Percentiles rank a stretch among this genome's conserved stretches.
Conservation (phyloP, 2,888 invertebrate genomes). For the Hipparchia sbordonii region DNA sequence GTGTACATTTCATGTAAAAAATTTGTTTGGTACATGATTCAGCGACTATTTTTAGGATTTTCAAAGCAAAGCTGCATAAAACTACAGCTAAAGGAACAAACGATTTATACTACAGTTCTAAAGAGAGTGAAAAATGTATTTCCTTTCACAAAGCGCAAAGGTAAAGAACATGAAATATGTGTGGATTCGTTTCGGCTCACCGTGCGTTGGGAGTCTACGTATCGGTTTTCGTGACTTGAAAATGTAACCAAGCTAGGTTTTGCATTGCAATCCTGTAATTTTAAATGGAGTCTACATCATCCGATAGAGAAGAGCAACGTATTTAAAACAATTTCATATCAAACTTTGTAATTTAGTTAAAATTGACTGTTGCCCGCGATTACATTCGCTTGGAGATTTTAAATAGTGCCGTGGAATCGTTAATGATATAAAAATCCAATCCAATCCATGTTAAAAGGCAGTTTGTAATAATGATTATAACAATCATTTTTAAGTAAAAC, state of each 20-base stretch:
- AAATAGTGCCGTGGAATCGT: too few relatives aligned
- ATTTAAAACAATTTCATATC: neutral
- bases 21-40: neutral
- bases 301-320: neutral
- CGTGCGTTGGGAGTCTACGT: slow-evolving; percentile 66
- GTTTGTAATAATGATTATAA: too few relatives aligned
- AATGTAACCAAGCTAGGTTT: slow-evolving; percentile 59
- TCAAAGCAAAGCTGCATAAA: slow-evolving; percentile 11
- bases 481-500: too few relatives aligned
- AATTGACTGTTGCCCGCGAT: too few relatives aligned
- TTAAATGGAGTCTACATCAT: slow-evolving; percentile 4
- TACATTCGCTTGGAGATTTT: too few relatives aligned
- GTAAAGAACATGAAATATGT: slow-evolving; percentile 79
- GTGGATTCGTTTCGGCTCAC: slow-evolving; percentile 75
- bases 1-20: too few relatives aligned
- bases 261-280: slow-evolving; percentile 1
- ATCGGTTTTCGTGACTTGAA: slow-evolving; percentile 74
- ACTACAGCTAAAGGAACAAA: slow-evolving; percentile 47
- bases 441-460: too few relatives aligned
- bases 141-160: slow-evolving; percentile 81
- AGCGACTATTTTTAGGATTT: neutral
- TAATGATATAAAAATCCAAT: too few relatives aligned
- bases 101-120: slow-evolving; percentile 55
- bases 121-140: slow-evolving; percentile 80
- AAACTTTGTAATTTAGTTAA: neutral